These are phyloP conservation scores for Sesamia inferens DNA, from an alignment of 2,888 invertebrate species.

Conservation along the genomic window DNA sequence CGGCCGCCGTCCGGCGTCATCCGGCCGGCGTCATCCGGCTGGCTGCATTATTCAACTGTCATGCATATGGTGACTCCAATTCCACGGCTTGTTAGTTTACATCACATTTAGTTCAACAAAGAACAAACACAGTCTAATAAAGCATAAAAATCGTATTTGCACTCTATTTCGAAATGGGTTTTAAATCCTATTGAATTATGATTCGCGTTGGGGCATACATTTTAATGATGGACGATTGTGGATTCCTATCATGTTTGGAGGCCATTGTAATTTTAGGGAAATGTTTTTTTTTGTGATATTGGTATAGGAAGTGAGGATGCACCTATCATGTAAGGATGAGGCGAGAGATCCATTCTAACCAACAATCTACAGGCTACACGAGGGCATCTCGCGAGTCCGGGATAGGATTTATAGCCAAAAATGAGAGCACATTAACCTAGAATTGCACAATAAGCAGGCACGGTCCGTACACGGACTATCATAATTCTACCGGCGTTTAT, in stretches of 20 bases:
- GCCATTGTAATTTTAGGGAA: neutral
- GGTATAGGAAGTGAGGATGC: slow-evolving; percentile 11
- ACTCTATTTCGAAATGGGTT: slow-evolving; percentile 41
- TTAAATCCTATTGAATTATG: slow-evolving; percentile 51
- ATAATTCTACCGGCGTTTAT: slow-evolving; percentile 75
- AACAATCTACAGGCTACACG: neutral
- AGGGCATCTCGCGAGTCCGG: slow-evolving; percentile 11
- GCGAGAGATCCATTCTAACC: neutral
- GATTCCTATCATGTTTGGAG: slow-evolving; percentile 3
- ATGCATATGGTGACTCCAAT: slow-evolving; percentile 44
- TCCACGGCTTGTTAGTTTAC: slow-evolving; percentile 54
- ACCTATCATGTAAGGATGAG: slow-evolving; percentile 19
- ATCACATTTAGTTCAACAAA: slow-evolving; percentile 55
- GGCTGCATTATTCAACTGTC: slow-evolving; percentile 59
- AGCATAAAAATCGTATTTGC: slow-evolving; percentile 58
- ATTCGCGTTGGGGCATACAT: slow-evolving; percentile 25
- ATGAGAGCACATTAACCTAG: slow-evolving; percentile 55
- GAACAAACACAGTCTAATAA: slow-evolving; percentile 61
- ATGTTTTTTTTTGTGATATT: neutral
- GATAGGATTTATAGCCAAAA: slow-evolving; percentile 34
- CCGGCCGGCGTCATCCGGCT: slow-evolving; percentile 41
- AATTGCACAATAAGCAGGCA: slow-evolving; percentile 50
- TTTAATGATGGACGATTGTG: slow-evolving; percentile 22
- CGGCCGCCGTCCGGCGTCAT: slow-evolving; percentile 23
- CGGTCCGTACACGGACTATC: slow-evolving; percentile 58